Percentiles rank a stretch among this genome's conserved stretches.
Evolutionary conservation across 2,888 invertebrate species (phyloP).

Genomic region (Eristalis intricaria): DNA sequence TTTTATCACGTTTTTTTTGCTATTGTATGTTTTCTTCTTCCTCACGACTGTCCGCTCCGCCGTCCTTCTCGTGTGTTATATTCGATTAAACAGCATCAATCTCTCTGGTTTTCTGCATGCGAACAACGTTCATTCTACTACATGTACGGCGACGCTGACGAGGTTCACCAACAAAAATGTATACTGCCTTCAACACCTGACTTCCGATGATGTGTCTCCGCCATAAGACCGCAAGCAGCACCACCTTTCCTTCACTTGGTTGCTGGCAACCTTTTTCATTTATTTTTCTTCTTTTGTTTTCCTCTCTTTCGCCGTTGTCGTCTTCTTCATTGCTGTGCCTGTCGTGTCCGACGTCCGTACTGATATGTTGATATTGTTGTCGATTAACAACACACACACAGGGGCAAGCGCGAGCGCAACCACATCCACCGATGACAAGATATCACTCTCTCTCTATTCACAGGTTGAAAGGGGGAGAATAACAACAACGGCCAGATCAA

Average conservation of each 20-base stretch:
- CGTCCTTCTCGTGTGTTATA: conserved; percentile 10
- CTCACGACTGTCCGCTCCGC: neutral
- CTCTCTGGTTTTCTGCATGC: conserved; percentile 20
- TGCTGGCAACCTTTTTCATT: conserved; percentile 43
- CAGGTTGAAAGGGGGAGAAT: conserved; percentile 15
- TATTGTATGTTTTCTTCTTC: conserved; percentile 57
- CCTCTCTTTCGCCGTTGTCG: neutral
- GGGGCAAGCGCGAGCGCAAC: too few species aligned
- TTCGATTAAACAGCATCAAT: conserved; percentile 52
- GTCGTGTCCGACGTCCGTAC: conserved; percentile 2
- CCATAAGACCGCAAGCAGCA: conserved; percentile 62
- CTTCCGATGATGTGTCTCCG: conserved; percentile 70
- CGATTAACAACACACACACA: conserved; percentile 33
- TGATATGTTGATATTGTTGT: conserved; percentile 41
- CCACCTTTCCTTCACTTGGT: conserved; percentile 50
- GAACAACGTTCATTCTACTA: neutral
- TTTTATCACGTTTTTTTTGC: conserved; percentile 18
- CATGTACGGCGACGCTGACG: conserved; percentile 12
- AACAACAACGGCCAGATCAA: conserved; percentile 1
- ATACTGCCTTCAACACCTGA: conserved; percentile 67
- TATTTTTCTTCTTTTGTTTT: conserved; percentile 17
- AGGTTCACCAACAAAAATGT: conserved; percentile 55
- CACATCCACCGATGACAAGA: neutral
- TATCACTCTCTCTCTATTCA: conserved; percentile 41
- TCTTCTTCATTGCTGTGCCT: conserved; percentile 39